Conservation (phyloP, 2,797 vertebrate species). For the Anguilla megastoma region DNA sequence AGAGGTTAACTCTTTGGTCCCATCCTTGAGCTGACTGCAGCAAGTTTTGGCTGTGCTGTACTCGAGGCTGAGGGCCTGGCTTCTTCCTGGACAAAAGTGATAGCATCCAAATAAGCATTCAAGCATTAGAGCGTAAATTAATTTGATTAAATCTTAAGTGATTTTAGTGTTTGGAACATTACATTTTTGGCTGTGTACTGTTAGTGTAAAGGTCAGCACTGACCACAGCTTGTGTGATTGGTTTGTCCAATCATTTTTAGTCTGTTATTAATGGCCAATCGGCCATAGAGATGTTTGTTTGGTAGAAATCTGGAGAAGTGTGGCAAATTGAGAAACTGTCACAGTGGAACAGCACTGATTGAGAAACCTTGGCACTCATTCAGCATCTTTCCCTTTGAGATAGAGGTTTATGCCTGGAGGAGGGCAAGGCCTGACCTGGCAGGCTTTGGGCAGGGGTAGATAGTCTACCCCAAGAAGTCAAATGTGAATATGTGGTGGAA, state of each 20-base stretch:
- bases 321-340: slow-evolving; percentile 10
- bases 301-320: background rate
- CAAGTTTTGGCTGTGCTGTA: no score
- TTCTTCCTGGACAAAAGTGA: no score
- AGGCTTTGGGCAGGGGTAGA: slow-evolving; percentile 7
- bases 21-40: background rate
- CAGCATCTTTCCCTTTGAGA: background rate
- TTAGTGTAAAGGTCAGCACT: background rate
- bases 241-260: background rate
- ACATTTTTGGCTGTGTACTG: background rate
- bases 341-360: background rate
- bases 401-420: slow-evolving; percentile 8
- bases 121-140: background rate
- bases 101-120: background rate
- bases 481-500: background rate
- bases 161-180: background rate
- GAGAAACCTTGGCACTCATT: no score
- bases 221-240: background rate
- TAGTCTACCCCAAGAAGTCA: slow-evolving; percentile 18
- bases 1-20: background rate
- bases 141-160: background rate
- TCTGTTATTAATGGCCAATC: background rate
- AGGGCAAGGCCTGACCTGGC: slow-evolving; percentile 11
- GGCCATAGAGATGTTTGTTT: background rate
- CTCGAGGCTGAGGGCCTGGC: no score